phyloP scores from a whole-genome alignment of 2,888 invertebrate genomes.

The Ormyrus labotus region DNA sequence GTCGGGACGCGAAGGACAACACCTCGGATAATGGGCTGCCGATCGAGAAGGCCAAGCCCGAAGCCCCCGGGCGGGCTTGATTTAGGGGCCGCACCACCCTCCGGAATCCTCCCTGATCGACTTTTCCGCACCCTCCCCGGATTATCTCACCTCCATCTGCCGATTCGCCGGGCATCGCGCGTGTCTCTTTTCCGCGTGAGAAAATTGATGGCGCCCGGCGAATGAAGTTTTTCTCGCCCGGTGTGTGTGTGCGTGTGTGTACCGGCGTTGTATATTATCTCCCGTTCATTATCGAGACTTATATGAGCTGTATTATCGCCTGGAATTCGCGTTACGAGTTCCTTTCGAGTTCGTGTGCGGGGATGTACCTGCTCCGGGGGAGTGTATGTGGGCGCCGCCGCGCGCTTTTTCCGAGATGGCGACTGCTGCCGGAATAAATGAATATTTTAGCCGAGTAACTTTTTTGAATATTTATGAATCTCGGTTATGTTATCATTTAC shows the following conservation, averaged over 20 bases:
- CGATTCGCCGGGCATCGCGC: slow-evolving; percentile 35
- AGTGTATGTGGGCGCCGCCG: no score
- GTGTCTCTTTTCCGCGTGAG: not conserved
- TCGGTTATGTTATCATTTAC: not conserved
- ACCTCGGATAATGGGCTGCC: slow-evolving; percentile 68
- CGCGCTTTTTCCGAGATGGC: not conserved
- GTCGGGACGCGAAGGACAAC: slow-evolving; percentile 56
- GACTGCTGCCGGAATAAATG: slow-evolving; percentile 13
- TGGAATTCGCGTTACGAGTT: slow-evolving; percentile 8
- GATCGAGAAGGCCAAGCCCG: slow-evolving; percentile 65
- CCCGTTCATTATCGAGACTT: slow-evolving; percentile 46
- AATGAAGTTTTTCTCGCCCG: slow-evolving; percentile 45
- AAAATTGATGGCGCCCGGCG: slow-evolving; percentile 3
- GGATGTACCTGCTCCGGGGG: no score
- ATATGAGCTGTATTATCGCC: slow-evolving; percentile 14
- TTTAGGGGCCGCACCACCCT: slow-evolving; percentile 21
- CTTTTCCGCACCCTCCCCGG: slow-evolving; percentile 5
- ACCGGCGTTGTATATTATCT: slow-evolving; percentile 28
- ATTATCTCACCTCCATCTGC: slow-evolving; percentile 49
- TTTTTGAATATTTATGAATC: slow-evolving; percentile 7
- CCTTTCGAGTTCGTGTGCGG: no score
- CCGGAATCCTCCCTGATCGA: slow-evolving; percentile 16
- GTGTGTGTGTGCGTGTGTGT: not conserved
- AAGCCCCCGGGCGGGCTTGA: slow-evolving; percentile 48
- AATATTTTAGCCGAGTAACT: slow-evolving; percentile 11